Conservation (phyloP, 2,797 vertebrate species). For the Phataginus tetradactyla region DNA sequence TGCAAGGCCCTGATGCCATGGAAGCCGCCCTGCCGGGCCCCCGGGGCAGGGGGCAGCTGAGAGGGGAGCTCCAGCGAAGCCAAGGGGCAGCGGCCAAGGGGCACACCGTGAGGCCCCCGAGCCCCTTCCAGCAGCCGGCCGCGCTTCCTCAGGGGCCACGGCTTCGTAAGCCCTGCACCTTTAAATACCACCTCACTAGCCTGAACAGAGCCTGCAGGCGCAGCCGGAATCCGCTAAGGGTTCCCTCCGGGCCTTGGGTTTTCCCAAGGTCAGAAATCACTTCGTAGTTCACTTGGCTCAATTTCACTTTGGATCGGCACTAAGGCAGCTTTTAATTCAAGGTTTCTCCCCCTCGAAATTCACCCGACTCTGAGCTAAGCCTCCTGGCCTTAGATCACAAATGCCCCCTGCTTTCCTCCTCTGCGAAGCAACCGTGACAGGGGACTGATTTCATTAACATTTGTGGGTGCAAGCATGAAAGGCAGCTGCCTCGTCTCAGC, state of each 20-base stretch:
- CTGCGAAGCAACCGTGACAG: neutral
- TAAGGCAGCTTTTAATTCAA: slow-evolving; percentile 42
- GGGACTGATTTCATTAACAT: slow-evolving; percentile 36
- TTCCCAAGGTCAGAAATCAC: slow-evolving; percentile 49
- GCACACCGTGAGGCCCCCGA: neutral
- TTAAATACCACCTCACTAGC: neutral
- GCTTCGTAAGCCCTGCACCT: neutral
- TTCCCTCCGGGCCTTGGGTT: neutral
- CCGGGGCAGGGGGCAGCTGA: neutral
- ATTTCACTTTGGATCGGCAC: slow-evolving; percentile 30
- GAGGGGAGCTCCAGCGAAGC: neutral
- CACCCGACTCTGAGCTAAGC: neutral
- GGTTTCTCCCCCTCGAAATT: neutral
- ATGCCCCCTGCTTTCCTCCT: neutral
- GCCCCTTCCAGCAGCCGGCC: neutral
- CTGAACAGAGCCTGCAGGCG: neutral
- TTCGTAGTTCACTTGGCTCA: slow-evolving; percentile 49
- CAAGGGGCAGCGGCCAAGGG: fast-evolving
- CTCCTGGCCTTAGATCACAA: neutral
- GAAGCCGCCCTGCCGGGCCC: fast-evolving
- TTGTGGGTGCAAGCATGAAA: slow-evolving; percentile 23
- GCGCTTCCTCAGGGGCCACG: neutral
- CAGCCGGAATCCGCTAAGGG: too few relatives aligned
- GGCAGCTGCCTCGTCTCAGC: neutral
- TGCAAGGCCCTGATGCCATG: neutral